Percentiles rank a stretch among this genome's conserved stretches.
Evolutionary conservation across 2,113 vertebrate genomes (phyloP).

Genomic region (Bos indicus): DNA sequence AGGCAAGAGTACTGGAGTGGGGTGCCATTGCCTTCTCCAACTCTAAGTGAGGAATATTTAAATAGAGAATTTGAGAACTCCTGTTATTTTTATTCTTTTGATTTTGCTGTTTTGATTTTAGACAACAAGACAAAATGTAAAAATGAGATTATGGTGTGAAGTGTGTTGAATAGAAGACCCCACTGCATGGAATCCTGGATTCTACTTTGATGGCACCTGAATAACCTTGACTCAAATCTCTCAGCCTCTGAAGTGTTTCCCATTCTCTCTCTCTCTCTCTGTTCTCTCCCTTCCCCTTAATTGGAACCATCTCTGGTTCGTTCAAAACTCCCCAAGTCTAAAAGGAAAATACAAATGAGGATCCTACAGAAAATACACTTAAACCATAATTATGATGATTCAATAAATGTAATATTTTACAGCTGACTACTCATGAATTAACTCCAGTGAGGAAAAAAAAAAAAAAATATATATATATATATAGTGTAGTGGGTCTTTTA

Average conservation of each 20-base stretch:
- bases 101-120: constrained; percentile 9
- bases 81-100: neutral
- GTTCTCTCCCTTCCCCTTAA: neutral
- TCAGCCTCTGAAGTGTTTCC: neutral
- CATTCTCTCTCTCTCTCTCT: neutral
- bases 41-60: neutral
- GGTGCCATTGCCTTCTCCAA: too few relatives aligned
- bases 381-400: neutral
- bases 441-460: neutral
- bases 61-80: neutral
- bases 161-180: neutral
- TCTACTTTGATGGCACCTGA: neutral
- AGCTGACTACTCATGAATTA: neutral
- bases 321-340: neutral
- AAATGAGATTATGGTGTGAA: neutral
- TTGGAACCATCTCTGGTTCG: neutral
- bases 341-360: constrained; percentile 3
- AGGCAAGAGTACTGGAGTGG: too few relatives aligned
- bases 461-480: neutral
- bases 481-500: neutral
- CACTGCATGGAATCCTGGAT: neutral
- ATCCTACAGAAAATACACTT: neutral
- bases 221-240: neutral
- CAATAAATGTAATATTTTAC: constrained; percentile 3
- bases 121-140: constrained; percentile 5